Evolutionary conservation across 2,888 invertebrate genomes (phyloP), one percentile per base, ranked within the genome.

Genomic region (Unio pictorum): DNA sequence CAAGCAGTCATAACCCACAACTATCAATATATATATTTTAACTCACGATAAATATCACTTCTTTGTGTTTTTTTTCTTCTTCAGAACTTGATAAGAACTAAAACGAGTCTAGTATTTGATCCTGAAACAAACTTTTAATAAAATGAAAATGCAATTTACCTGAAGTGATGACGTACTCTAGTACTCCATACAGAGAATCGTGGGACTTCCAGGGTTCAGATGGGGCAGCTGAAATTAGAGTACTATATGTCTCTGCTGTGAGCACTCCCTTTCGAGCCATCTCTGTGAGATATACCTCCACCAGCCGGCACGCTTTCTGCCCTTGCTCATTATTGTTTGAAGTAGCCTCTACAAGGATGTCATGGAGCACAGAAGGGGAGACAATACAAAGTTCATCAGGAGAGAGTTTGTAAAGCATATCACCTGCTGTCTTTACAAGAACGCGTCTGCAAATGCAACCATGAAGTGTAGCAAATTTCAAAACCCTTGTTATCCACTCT

Each of bases 201-300:
- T 88, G 83, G 55, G 79, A 83, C 55, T 72, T 77, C 63, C 87
- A 68, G 54, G 79, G 74, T 63, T 86, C 84, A n/a, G 80, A 68
- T 8, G 88, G 88, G 3, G 86, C 79, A 15, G 84, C 82, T 17
- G 81, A 79, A 1, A 85, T 84, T 67, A 89, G 75, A 23, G 85
- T 80, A 55, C 83, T 83, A 76, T 88, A 89, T 1, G 85, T 85
- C 61, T 88, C 88, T 1, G 84, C 79, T 8, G 84, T 85, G 11
- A 89, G 81, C 30, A 86, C 79, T 8, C 86, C 86, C 69, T 84
- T 83, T 26, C 79, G 74, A 18, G 85, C 84, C 84, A 87, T 82
- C 65, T 86, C 85, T 30, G 82, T 75, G 76, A 88, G 80, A 75
- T 88, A 88, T 26, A 79, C 82, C 71, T 88, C 87, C 15, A 87